Conservation (phyloP, 1,140 invertebrate species). For the Procambarus virginalis region DNA sequence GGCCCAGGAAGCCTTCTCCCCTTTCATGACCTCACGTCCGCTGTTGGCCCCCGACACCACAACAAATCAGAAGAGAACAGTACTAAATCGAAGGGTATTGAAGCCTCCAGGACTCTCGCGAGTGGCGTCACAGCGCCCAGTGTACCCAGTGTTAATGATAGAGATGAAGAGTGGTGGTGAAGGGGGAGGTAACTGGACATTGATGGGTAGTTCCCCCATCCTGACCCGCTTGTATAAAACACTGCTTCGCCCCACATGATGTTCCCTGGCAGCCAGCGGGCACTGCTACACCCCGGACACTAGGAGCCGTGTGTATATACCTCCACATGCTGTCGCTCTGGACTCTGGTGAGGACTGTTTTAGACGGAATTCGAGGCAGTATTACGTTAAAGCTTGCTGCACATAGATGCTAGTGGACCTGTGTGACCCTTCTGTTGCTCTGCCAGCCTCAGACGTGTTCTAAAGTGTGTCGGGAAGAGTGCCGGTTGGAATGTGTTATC, state of each 20-base stretch:
- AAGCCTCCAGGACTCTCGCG: not conserved
- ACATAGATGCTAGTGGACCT: too few relatives aligned
- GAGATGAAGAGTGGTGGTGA: not conserved
- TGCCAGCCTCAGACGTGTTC: too few relatives aligned
- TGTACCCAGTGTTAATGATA: not conserved
- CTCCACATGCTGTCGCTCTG: not conserved
- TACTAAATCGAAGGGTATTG: not conserved
- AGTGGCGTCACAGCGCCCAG: not conserved
- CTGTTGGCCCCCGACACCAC: not conserved
- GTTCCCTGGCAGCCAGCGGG: too few relatives aligned
- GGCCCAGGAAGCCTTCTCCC: not conserved
- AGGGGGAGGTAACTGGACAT: not conserved
- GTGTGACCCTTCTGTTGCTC: too few relatives aligned
- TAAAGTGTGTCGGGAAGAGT: too few relatives aligned
- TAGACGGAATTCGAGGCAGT: too few relatives aligned
- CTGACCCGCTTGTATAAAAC: too few relatives aligned
- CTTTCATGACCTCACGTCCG: constrained; percentile 28
- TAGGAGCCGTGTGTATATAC: not conserved
- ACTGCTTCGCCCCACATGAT: too few relatives aligned
- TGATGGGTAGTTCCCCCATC: too few relatives aligned
- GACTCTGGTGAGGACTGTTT: not conserved
- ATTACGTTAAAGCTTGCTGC: too few relatives aligned
- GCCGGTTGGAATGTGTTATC: too few relatives aligned
- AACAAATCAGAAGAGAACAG: not conserved
- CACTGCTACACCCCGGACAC: not conserved